Conservation (phyloP, 2,113 vertebrate species). For the Chloropsis hardwickii region DNA sequence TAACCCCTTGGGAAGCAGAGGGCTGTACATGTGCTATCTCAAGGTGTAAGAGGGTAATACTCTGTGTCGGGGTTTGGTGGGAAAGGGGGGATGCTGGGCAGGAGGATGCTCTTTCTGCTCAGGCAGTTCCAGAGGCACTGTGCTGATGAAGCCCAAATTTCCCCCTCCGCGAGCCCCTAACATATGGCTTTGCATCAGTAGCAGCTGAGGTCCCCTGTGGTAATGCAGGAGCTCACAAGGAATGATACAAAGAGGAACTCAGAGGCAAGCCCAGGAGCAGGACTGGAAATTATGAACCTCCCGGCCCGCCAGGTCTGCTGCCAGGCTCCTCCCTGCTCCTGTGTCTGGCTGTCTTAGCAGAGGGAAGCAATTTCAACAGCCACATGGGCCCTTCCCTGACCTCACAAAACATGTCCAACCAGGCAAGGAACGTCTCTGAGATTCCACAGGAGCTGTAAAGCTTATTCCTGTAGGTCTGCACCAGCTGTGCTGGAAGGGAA, state of each 20-base stretch:
- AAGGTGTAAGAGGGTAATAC: too few species aligned
- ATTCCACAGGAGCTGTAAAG: neutral
- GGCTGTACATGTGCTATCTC: neutral
- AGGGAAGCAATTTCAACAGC: neutral
- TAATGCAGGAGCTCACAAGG: neutral
- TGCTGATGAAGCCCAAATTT: neutral
- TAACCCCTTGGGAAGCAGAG: neutral
- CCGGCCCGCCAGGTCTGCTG: rapidly evolving
- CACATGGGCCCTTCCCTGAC: neutral
- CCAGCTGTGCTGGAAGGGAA: neutral
- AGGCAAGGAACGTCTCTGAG: rapidly evolving
- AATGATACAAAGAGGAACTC: neutral
- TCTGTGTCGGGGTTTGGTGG: neutral
- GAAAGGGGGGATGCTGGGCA: neutral
- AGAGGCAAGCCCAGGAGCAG: neutral
- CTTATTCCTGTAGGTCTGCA: neutral
- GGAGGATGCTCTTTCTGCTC: neutral
- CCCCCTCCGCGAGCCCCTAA: neutral
- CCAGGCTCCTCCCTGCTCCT: rapidly evolving
- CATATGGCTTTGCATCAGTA: rapidly evolving
- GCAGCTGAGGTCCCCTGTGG: neutral
- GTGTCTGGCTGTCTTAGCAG: neutral
- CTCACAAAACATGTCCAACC: neutral
- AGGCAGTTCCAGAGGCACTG: neutral
- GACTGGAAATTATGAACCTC: neutral